Conservation (phyloP, 2,888 invertebrate genomes). For the Drosophila stalkeri region DNA sequence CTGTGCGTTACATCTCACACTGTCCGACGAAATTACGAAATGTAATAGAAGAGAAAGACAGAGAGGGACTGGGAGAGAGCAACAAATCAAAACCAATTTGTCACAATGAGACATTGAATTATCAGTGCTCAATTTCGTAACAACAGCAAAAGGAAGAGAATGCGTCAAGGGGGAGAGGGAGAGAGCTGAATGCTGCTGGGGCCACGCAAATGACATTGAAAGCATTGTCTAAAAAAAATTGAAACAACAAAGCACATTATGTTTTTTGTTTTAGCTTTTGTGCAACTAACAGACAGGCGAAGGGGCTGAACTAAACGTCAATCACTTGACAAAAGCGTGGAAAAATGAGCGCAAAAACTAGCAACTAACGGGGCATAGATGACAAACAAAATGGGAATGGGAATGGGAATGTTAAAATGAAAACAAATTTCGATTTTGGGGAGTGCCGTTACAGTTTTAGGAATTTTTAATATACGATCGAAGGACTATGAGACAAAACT, state of each 20-base stretch:
- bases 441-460: slow-evolving; percentile 36
- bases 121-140: slow-evolving; percentile 71
- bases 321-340: slow-evolving; percentile 64
- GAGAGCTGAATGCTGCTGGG: slow-evolving; percentile 20
- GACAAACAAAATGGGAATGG: slow-evolving; percentile 21
- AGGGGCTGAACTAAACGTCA: slow-evolving; percentile 63
- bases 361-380: slow-evolving; percentile 40
- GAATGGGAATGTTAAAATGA: slow-evolving; percentile 18
- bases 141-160: slow-evolving; percentile 18
- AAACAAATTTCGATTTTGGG: slow-evolving; percentile 28
- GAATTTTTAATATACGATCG: background rate
- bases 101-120: slow-evolving; percentile 72
- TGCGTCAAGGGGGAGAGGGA: slow-evolving; percentile 10
- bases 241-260: slow-evolving; percentile 55
- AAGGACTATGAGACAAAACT: slow-evolving; percentile 4
- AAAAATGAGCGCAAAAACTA: slow-evolving; percentile 46
- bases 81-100: slow-evolving; percentile 77
- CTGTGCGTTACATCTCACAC: slow-evolving; percentile 51
- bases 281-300: slow-evolving; percentile 24
- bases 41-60: slow-evolving; percentile 16
- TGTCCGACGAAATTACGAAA: slow-evolving; percentile 61
- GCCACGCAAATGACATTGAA: slow-evolving; percentile 72
- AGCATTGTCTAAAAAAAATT: slow-evolving; percentile 52
- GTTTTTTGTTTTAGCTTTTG: slow-evolving; percentile 68
- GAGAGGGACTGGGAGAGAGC: slow-evolving; percentile 1